Evolutionary conservation across 2,797 vertebrate species (phyloP), one percentile per base, ranked within the genome.

Genomic region (Sternotherus odoratus): DNA sequence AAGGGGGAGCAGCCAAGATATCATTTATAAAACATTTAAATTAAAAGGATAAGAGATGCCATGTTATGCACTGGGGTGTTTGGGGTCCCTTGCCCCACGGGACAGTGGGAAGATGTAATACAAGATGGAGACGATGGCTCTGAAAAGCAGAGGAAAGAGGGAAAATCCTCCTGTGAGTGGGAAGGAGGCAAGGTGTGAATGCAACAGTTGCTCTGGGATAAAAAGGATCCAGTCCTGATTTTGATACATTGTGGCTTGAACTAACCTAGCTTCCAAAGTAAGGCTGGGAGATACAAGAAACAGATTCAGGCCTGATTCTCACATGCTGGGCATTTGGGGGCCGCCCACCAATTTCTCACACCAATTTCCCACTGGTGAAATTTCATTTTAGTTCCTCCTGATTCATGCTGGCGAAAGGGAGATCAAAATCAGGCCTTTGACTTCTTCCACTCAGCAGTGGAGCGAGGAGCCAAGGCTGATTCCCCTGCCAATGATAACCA

Each of bases 11-110:
- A 91, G 93, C 82, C 36, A 94, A 91, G 79, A 86, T 90, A 95
- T 95, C 95, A 30, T 88, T 94, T 69, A 90, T 92, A 95, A 95
- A 91, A 95, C 91, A 92, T 90, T 96, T 92, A 95, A 97, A 96
- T 95, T 96, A 95, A 94, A 83, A 94, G 92, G 94, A 77, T 87
- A 93, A 91, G 89, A 91, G 88, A 89, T 95, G 89, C 92, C 92
- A 88, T 4, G 1, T 90, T 90, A 89, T 94, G 92, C 94, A 94
- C 88, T 88, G 39, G 82, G 85, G 88, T 60, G 57, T 87, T 96
- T 88, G 11, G 94, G 81, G 88, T 89, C 92, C 87, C 95, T 93
- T 91, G 89, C 79, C n/a, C 91, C 83, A 88, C 72, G 91, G 87
- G 77, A 77, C 82, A 91, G 78, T 33, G 28, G 92, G 83, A 89